A percentile compares a stretch with the other conserved stretches of the same genome.
Conservation (phyloP, 2,888 invertebrate species). For the Penaeus monodon region DNA sequence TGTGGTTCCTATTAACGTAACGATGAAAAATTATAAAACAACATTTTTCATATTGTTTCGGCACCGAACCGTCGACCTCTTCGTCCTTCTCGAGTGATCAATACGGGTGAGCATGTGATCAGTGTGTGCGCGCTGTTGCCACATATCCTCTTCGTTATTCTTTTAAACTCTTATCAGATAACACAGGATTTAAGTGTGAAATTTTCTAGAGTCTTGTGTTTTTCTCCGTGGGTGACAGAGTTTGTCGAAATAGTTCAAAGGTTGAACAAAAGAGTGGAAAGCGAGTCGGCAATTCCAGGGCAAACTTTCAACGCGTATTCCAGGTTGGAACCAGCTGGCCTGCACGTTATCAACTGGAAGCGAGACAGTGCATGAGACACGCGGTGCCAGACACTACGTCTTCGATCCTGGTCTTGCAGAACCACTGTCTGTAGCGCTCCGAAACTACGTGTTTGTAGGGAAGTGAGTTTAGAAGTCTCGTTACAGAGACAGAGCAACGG, state of each 20-base stretch:
- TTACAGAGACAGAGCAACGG: too few relatives aligned
- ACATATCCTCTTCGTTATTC: not conserved
- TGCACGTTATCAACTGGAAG: slow-evolving; percentile 23
- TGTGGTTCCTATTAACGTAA: too few relatives aligned
- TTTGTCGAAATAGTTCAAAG: too few relatives aligned
- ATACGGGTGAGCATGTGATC: slow-evolving; percentile 47
- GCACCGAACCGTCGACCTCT: slow-evolving; percentile 34
- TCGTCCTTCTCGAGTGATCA: slow-evolving; percentile 46
- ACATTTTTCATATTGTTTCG: slow-evolving; percentile 36
- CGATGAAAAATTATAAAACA: not conserved
- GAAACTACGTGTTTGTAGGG: not conserved
- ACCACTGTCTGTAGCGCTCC: not conserved
- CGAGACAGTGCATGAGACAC: slow-evolving; percentile 23
- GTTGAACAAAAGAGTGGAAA: not conserved
- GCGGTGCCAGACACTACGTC: slow-evolving; percentile 6
- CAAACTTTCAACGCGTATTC: not conserved
- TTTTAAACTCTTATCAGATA: slow-evolving; percentile 24
- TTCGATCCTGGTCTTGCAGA: not conserved
- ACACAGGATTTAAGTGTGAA: not conserved
- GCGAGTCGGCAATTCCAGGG: not conserved
- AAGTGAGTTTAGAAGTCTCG: not conserved
- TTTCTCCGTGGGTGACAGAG: too few relatives aligned
- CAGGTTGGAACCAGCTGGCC: slow-evolving; percentile 28
- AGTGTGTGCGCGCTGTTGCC: slow-evolving; percentile 45
- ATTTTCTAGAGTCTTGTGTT: not conserved